Evolutionary conservation across 2,888 invertebrate genomes (phyloP).

Genomic region (Ophion obscuratus): DNA sequence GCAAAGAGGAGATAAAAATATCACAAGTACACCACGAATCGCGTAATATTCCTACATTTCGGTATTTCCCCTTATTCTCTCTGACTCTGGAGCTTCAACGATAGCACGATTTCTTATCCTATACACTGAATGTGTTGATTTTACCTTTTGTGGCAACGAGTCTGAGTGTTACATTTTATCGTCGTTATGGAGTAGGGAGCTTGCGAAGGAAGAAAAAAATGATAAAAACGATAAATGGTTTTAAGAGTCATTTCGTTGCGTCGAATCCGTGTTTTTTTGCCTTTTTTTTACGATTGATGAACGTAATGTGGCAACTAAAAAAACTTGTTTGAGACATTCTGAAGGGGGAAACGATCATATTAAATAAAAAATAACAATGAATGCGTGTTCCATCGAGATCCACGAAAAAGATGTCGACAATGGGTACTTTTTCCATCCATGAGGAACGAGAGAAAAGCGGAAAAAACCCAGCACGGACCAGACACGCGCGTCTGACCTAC

Average conservation of each 20-base stretch:
- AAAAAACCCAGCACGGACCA: not conserved
- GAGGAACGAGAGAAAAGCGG: not conserved
- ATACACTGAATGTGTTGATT: not conserved
- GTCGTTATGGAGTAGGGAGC: no score
- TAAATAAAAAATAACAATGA: no score
- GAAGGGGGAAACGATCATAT: slow-evolving; percentile 8
- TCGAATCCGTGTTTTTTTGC: not conserved
- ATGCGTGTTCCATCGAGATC: slow-evolving; percentile 11
- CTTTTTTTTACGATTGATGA: not conserved
- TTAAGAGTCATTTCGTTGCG: not conserved
- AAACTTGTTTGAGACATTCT: slow-evolving; percentile 7
- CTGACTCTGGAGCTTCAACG: not conserved
- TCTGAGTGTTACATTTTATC: not conserved
- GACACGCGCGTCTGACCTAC: not conserved
- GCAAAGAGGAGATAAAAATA: not conserved
- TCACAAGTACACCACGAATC: not conserved
- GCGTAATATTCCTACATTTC: not conserved
- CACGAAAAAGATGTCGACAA: not conserved
- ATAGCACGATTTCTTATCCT: not conserved
- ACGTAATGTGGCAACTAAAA: not conserved
- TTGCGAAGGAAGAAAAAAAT: not conserved
- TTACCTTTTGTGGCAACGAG: not conserved
- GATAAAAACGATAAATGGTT: not conserved
- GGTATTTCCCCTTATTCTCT: not conserved
- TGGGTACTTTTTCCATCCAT: not conserved